Percentiles rank a stretch among this genome's conserved stretches.
Evolutionary conservation across 2,888 invertebrate species (phyloP).

Genomic region (Notodromas monacha): DNA sequence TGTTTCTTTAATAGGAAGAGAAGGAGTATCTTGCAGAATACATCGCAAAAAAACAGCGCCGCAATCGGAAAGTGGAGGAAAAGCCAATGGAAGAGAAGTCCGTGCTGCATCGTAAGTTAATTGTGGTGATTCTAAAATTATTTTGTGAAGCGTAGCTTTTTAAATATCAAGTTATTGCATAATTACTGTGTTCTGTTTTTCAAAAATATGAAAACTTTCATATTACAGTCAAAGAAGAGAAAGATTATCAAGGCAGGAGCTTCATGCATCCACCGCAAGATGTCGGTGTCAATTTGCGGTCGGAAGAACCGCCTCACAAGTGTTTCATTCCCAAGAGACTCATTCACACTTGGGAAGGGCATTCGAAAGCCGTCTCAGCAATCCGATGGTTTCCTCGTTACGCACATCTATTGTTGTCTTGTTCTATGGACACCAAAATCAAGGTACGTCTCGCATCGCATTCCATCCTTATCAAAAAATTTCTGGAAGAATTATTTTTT

Average conservation of each 20-base stretch:
- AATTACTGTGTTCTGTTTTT: conserved; percentile 8
- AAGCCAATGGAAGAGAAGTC: conserved; percentile 82
- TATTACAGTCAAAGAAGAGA: conserved; percentile 51
- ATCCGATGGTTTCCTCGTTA: conserved; percentile 78
- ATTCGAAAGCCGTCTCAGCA: conserved; percentile 77
- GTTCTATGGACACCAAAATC: conserved; percentile 82
- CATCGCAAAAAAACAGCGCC: conserved; percentile 57
- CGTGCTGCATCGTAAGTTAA: conserved; percentile 44
- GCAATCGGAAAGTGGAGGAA: conserved; percentile 50
- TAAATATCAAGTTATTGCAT: no score
- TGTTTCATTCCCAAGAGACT: conserved; percentile 87
- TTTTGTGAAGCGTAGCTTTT: background rate
- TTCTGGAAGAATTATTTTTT: no score
- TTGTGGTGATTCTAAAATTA: no score
- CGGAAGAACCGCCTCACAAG: conserved; percentile 58
- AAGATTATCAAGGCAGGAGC: conserved; percentile 86
- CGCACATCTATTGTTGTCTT: conserved; percentile 73
- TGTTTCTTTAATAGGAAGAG: conserved; percentile 31
- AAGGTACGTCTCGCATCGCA: conserved; percentile 27
- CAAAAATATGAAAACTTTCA: no score
- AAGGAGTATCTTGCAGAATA: conserved; percentile 78
- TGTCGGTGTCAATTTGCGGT: conserved; percentile 54
- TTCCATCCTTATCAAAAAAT: no score
- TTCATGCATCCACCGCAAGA: conserved; percentile 75
- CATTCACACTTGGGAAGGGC: conserved; percentile 84